A percentile compares a stretch with the other conserved stretches of the same genome.
Conservation (phyloP, 2,797 vertebrate genomes). For the Melopsittacus undulatus region DNA sequence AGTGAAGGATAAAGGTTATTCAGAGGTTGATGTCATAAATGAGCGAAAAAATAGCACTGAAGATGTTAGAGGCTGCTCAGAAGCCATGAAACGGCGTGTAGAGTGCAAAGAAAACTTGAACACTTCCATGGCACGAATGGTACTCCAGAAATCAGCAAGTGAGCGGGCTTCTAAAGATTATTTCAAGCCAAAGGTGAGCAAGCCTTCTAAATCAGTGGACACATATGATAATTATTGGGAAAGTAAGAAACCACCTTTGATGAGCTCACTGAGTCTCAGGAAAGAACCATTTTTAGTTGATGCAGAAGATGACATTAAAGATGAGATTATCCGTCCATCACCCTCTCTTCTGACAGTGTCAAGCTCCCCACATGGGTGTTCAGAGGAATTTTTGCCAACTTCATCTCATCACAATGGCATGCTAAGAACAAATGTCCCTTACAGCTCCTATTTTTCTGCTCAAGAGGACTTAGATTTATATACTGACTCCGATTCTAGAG, state of each 20-base stretch:
- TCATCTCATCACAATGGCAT: constrained; percentile 83
- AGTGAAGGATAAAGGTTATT: constrained; percentile 88
- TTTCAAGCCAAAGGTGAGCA: constrained; percentile 88
- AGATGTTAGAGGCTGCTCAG: constrained; percentile 87
- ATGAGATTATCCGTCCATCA: constrained; percentile 90
- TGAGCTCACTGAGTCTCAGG: constrained; percentile 89
- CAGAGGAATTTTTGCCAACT: constrained; percentile 85
- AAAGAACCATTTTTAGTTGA: constrained; percentile 89
- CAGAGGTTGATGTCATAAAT: constrained; percentile 88
- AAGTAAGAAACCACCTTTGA: constrained; percentile 87
- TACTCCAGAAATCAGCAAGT: constrained; percentile 84
- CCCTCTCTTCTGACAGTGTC: constrained; percentile 87
- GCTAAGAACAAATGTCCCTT: constrained; percentile 75
- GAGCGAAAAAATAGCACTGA: constrained; percentile 87
- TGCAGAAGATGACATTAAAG: constrained; percentile 88
- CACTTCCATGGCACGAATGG: constrained; percentile 85
- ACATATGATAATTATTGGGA: constrained; percentile 93
- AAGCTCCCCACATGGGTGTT: constrained; percentile 84
- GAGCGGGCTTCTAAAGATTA: constrained; percentile 88
- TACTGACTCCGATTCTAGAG: constrained; percentile 83
- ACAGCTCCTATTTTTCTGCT: constrained; percentile 82
- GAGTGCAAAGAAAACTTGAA: constrained; percentile 86
- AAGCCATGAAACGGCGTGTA: constrained; percentile 86
- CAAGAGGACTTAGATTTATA: constrained; percentile 94
- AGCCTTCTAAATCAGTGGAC: constrained; percentile 94